These are phyloP conservation scores for Neotoxoptera formosana DNA, from an alignment of 1,140 invertebrate species.

Conservation along the genomic window DNA sequence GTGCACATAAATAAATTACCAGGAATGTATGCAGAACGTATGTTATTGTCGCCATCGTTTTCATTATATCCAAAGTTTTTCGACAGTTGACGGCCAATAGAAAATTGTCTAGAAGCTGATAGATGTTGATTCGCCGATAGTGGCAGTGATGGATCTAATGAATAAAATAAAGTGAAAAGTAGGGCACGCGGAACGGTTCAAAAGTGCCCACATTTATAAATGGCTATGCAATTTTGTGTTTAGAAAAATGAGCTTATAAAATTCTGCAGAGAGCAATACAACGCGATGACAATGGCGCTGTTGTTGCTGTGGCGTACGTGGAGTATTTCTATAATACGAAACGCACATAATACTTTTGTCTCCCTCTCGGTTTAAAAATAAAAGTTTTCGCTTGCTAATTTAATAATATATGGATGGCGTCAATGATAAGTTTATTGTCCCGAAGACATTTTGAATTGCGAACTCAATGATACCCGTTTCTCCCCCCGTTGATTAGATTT, in stretches of 20 bases:
- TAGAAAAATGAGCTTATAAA: neutral
- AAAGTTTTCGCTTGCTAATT: neutral
- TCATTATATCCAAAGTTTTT: conserved; percentile 11
- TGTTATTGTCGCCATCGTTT: neutral
- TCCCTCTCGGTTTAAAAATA: neutral
- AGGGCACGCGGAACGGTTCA: neutral
- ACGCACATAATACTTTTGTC: neutral
- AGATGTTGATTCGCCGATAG: neutral
- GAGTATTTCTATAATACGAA: neutral
- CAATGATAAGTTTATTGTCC: neutral
- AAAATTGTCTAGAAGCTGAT: neutral
- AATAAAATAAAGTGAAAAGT: neutral
- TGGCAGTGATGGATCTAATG: neutral
- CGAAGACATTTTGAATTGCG: neutral
- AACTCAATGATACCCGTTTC: neutral
- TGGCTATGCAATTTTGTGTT: neutral
- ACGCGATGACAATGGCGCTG: neutral
- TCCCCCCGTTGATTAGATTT: neutral
- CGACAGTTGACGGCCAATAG: neutral
- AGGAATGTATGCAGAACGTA: neutral
- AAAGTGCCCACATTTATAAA: neutral
- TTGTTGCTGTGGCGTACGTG: neutral
- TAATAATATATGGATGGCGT: neutral
- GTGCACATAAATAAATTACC: neutral
- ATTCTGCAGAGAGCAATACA: neutral